A percentile compares a stretch with the other conserved stretches of the same genome.
Evolutionary conservation across 2,797 vertebrate genomes (phyloP).

Genomic region (Cyclopterus lumpus): DNA sequence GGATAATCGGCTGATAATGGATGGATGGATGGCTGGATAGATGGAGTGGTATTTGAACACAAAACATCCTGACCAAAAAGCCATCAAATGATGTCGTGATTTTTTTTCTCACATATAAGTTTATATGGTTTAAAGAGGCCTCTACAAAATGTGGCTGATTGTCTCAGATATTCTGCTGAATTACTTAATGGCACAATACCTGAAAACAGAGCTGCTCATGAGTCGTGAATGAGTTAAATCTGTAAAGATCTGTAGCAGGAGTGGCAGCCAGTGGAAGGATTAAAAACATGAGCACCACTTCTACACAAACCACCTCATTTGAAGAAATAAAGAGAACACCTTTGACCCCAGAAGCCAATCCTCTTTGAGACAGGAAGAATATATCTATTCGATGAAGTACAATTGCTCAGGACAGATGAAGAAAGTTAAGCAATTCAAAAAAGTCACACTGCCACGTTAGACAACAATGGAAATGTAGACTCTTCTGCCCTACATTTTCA

Average conservation of each 20-base stretch:
- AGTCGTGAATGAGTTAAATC: conserved; percentile 6
- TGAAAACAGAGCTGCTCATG: neutral
- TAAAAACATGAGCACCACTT: neutral
- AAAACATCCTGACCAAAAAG: no score
- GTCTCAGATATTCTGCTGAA: neutral
- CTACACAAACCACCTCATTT: neutral
- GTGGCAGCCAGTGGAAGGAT: neutral
- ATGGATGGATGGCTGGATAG: no score
- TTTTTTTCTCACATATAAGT: no score
- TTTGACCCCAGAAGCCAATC: conserved; percentile 8
- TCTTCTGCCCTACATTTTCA: conserved; percentile 30
- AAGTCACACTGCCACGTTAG: conserved; percentile 14
- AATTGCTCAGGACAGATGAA: neutral
- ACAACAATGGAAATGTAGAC: conserved; percentile 19
- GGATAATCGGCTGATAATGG: no score
- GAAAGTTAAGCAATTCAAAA: conserved; percentile 3
- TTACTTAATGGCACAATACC: neutral
- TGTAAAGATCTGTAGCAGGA: neutral
- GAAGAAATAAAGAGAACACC: neutral
- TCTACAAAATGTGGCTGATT: neutral
- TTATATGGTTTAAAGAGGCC: no score
- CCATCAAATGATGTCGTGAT: no score
- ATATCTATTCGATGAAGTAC: neutral
- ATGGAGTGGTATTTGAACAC: no score
- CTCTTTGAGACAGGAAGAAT: conserved; percentile 3